Conservation (phyloP, 1,140 invertebrate genomes). For the Drosophila saltans region DNA sequence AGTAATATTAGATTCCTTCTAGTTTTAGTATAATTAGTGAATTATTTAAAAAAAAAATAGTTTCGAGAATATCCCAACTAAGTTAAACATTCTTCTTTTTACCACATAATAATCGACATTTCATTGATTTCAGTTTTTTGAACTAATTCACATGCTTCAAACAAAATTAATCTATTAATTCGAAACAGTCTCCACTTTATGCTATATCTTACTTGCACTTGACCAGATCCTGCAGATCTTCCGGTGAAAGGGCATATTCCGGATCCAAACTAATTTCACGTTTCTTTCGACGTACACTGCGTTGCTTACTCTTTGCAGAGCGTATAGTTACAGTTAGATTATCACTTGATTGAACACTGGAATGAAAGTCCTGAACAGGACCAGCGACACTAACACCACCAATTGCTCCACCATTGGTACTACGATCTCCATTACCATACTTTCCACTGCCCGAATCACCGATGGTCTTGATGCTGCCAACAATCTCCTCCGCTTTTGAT, state of each 20-base stretch:
- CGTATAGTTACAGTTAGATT: constrained; percentile 16
- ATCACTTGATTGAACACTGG: constrained; percentile 51
- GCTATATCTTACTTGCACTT: constrained; percentile 76
- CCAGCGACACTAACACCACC: not conserved
- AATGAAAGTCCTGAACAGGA: constrained; percentile 22
- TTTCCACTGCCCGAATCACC: constrained; percentile 21
- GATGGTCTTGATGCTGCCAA: not conserved
- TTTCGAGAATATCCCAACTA: too few species aligned
- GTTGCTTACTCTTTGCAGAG: constrained; percentile 8
- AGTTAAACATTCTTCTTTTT: too few species aligned
- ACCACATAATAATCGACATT: too few species aligned
- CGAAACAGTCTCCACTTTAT: not conserved
- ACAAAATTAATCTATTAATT: too few species aligned
- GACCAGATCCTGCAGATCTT: constrained; percentile 72
- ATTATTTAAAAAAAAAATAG: too few species aligned
- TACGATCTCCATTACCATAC: constrained; percentile 45
- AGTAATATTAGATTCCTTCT: too few species aligned
- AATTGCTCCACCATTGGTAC: constrained; percentile 21
- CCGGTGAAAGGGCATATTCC: constrained; percentile 66
- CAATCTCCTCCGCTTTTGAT: constrained; percentile 49
- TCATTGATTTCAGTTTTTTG: too few species aligned
- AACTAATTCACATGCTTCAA: too few species aligned
- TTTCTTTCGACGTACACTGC: not conserved
- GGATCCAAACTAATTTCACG: constrained; percentile 35
- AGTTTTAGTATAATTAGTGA: too few species aligned